Evolutionary conservation across 2,113 vertebrate genomes (phyloP).

Genomic region (Hydropotes inermis): DNA sequence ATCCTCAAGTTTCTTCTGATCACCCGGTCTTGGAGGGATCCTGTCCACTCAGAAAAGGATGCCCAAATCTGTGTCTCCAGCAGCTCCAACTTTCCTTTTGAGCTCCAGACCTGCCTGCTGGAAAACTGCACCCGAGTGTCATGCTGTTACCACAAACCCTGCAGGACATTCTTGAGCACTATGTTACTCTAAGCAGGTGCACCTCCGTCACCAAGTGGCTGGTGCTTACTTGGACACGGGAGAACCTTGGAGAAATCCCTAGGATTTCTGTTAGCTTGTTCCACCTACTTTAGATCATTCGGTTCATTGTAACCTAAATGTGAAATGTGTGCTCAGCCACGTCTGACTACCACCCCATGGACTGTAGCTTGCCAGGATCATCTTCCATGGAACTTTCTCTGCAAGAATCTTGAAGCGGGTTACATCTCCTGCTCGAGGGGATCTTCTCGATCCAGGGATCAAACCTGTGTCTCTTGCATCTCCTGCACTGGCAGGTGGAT

Average conservation of each 20-base stretch:
- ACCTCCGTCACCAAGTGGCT: fast-evolving
- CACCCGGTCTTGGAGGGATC: not conserved
- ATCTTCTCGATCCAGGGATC: not conserved
- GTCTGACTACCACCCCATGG: not conserved
- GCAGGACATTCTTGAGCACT: not conserved
- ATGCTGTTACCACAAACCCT: not conserved
- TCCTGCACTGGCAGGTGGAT: not conserved
- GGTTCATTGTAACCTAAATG: not conserved
- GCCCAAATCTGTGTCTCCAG: not conserved
- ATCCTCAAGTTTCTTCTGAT: not conserved
- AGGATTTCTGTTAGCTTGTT: not conserved
- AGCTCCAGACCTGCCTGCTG: not conserved
- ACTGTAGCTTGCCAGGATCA: not conserved
- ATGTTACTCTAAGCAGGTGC: not conserved
- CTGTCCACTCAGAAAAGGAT: not conserved
- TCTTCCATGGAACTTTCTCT: not conserved
- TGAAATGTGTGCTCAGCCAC: not conserved
- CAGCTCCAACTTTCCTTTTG: not conserved
- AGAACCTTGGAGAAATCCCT: not conserved
- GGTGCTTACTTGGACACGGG: not conserved
- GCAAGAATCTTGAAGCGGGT: not conserved
- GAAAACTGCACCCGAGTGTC: not conserved
- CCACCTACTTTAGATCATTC: not conserved
- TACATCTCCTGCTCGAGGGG: not conserved
- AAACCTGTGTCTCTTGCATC: not conserved